Percentiles rank a stretch among this genome's conserved stretches.
Evolutionary conservation across 2,113 vertebrate species (phyloP).

Genomic region (Bos taurus): ARS-UCD2.0 NC_037340.1:57895501-57896000

Average conservation of each 20-base stretch:
- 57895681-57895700: accelerated
- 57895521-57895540: too few species aligned
- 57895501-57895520: neutral
- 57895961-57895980: neutral
- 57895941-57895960: accelerated
- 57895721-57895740: neutral
- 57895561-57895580: neutral
- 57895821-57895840: neutral
- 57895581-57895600: too few species aligned
- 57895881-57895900: neutral
- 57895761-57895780: neutral
- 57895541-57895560: neutral
- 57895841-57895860: neutral
- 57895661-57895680: neutral
- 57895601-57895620: neutral
- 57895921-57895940: accelerated
- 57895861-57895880: neutral
- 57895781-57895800: neutral
- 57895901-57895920: accelerated
- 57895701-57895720: neutral
- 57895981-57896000: neutral
- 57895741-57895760: neutral
- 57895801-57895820: neutral
- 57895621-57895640: neutral
- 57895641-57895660: neutral